Base-by-base conservation (phyloP, 2,797 vertebrate species). In the Myripristis jacobus region DNA sequence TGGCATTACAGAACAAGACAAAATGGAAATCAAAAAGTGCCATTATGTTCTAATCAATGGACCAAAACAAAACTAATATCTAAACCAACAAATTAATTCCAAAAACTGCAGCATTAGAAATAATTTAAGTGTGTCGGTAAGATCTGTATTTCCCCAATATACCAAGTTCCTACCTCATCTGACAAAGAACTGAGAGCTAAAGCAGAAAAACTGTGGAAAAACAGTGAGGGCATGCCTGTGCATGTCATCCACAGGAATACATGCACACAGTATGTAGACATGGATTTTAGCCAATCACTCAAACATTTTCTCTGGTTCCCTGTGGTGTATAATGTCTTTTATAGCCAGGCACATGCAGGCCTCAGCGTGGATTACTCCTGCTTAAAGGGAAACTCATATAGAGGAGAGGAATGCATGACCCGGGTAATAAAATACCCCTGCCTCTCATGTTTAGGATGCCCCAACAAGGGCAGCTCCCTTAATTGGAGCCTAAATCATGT, bases 351-450 rank as follows among this genome's bases (percentile, higher is more conserved):
- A 73, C 0, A 47, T 63, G 64, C 36, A 56, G 18, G 51, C 44
- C 31, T 57, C 27, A 27, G 19, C 8, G 52, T 59, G 63, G 66
- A 47, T 60, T 55, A 38, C 57, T 70, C 22, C 27, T 70, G 12
- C 52, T 31, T 50, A 53, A 12, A 60, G 47, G 61, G 27, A 59
- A 70, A 56, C 34, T 61, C 19, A 43, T 65, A 78, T 65, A 27
- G 18, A 81, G 71, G 63, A 70, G 46, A 86, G 74, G 71, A 81
- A 83, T 76, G 76, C 66, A 62, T 52, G 53, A 52, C 59, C 57
- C 18, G 22, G 19, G 83, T 84, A 81, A 83, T 87, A 81, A 89
- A 85, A 89, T 70, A 82, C 79, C 66, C 38, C 51, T 31, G 7
- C 50, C 70, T 68, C 63, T 61, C 66, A 29, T 21, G 60, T 50